These are phyloP conservation scores for Corvus hawaiiensis DNA, from an alignment of 2,113 vertebrate genomes.

Conservation along the genomic window DNA sequence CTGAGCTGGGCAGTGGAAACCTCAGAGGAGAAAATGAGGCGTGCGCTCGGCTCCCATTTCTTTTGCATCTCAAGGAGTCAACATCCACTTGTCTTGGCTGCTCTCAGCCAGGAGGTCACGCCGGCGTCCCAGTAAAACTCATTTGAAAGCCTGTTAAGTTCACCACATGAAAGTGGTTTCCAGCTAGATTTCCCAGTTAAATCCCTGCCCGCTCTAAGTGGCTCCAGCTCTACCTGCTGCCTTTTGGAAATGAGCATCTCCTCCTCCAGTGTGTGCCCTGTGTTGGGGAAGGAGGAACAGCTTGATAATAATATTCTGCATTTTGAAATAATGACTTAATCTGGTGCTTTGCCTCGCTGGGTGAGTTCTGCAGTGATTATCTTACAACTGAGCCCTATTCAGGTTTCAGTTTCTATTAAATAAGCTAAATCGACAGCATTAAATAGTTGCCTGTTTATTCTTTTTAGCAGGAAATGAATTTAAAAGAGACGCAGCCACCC, in stretches of 20 bases:
- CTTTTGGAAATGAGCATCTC: not conserved
- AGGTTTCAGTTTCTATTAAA: constrained; percentile 66
- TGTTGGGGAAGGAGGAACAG: not conserved
- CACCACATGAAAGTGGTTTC: constrained; percentile 40
- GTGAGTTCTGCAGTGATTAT: constrained; percentile 10
- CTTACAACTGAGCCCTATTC: constrained; percentile 42
- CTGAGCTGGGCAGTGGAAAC: not conserved
- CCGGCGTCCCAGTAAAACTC: not conserved
- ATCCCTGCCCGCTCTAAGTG: not conserved
- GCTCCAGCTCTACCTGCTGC: not conserved
- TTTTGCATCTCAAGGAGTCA: not conserved
- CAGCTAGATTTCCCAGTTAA: constrained; percentile 20
- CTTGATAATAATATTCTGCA: not conserved
- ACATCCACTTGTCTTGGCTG: not conserved
- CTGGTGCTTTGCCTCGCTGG: not conserved
- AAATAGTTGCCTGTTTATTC: constrained; percentile 69
- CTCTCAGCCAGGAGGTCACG: not conserved
- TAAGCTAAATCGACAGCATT: constrained; percentile 65
- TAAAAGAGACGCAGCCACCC: constrained; percentile 71
- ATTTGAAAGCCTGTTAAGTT: constrained; percentile 34
- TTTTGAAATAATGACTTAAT: constrained; percentile 1
- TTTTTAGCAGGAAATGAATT: constrained; percentile 76
- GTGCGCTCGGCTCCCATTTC: not conserved
- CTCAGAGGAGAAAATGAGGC: not conserved
- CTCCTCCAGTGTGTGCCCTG: not conserved